Base-by-base conservation (phyloP, 1,140 invertebrate genomes). In the Drosophila nikananu region DNA sequence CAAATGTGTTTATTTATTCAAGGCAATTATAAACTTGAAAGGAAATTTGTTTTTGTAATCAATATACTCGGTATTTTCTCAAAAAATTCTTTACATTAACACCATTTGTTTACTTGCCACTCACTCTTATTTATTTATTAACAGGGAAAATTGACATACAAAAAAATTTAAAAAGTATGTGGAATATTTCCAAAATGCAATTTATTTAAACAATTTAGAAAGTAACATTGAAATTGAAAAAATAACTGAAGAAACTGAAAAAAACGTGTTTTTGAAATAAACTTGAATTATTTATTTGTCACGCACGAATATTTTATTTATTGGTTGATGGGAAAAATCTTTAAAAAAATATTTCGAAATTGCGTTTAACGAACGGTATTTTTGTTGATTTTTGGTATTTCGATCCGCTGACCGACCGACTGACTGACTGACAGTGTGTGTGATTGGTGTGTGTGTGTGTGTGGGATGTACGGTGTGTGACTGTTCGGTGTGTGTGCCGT, bases 281-380 rank as follows among this genome's bases (percentile, higher is more conserved):
- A 10, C 7, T 10, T 23, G 25, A 6, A n/a, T 55, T 37, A 25
- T 55, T 55, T 23, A 37, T 41, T 35, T 44, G 13, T 12, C 37
- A 41, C 44, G 39, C 67, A 17, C 66, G 27, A 51, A 12, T 64
- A 30, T 25, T 32, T 68, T 39, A 15, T 21, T 54, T 21, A 21
- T 35, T 35, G 35, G 1, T 21, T 35, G 21, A 21, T 54, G 21
- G 19, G 3, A 57, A 23, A n/a, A 17, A 39, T 17, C 15, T 10
- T 39, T 55, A 2, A 9, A 35, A 66, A 64, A 64, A 64, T 23
- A 58, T 13, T 70, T 25, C 35, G 1, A 35, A 48, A 25, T 46
- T 17, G 23, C 48, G 23, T 39, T 46, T 57, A 60, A 46, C 77
- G 52, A 75, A 80, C 63, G 68, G 68, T 73, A 44, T 60, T 60